Percentiles rank a stretch among this genome's conserved stretches.
phyloP scores from a whole-genome alignment of 2,113 vertebrate genomes.

The Erythrocercus mccallii region DNA sequence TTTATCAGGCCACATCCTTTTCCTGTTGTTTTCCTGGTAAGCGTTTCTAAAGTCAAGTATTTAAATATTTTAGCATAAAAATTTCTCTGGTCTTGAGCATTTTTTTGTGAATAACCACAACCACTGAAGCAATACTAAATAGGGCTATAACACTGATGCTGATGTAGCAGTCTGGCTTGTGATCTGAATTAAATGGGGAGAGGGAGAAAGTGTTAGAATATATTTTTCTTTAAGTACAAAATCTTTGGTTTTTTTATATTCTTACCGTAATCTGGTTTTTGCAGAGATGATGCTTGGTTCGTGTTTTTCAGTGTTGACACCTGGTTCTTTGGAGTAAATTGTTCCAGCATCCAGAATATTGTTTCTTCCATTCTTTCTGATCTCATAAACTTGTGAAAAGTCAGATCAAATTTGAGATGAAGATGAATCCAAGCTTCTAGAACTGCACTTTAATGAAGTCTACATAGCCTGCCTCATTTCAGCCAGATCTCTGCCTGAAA shows the following conservation, averaged over 20 bases:
- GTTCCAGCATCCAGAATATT: constrained; percentile 14
- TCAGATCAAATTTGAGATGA: constrained; percentile 20
- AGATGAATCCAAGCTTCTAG: not conserved
- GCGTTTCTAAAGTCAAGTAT: constrained; percentile 2
- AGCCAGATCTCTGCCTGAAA: constrained; percentile 3
- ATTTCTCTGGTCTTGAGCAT: not conserved
- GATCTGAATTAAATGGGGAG: not conserved
- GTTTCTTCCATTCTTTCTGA: not conserved
- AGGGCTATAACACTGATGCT: not conserved
- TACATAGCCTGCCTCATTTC: not conserved
- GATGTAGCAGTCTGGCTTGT: not conserved
- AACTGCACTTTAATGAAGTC: not conserved
- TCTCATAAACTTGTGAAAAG: constrained; percentile 31
- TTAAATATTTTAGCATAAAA: constrained; percentile 8
- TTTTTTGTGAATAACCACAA: constrained; percentile 45
- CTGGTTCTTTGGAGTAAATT: not conserved
- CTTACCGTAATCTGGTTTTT: not conserved
- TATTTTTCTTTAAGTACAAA: not conserved
- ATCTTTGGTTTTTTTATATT: not conserved
- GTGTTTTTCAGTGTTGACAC: not conserved
- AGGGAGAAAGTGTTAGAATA: not conserved
- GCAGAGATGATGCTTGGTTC: not conserved
- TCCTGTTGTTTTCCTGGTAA: constrained; percentile 58
- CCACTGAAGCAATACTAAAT: not conserved
- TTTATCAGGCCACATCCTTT: constrained; percentile 64